These are phyloP conservation scores for Andrena bucephala DNA, from an alignment of 2,888 invertebrate species.

Conservation along the genomic window DNA sequence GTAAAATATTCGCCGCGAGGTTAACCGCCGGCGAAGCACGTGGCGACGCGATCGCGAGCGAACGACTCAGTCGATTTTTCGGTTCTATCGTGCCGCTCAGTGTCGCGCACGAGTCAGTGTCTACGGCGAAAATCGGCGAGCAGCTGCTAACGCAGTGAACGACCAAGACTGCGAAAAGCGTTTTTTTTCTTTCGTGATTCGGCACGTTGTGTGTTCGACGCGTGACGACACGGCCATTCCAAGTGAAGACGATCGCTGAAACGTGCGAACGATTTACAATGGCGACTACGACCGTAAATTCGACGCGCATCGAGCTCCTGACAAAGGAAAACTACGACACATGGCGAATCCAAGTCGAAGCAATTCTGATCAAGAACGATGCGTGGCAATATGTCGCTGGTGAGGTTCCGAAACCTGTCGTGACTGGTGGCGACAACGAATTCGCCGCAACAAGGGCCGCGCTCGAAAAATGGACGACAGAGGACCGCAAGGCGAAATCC, in stretches of 20 bases:
- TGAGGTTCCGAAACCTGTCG: neutral
- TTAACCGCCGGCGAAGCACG: too few species aligned
- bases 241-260: too few species aligned
- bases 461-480: neutral
- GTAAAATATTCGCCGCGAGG: too few species aligned
- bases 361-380: constrained; percentile 4
- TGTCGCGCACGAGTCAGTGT: neutral
- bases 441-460: neutral
- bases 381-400: constrained; percentile 10
- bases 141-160: too few species aligned
- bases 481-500: constrained; percentile 12
- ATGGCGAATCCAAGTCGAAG: constrained; percentile 16
- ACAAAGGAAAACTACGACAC: constrained; percentile 11
- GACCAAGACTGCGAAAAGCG: too few species aligned
- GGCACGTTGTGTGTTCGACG: too few species aligned
- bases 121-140: neutral
- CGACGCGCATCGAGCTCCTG: neutral
- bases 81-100: neutral
- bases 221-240: too few species aligned
- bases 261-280: too few species aligned
- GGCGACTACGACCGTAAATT: neutral
- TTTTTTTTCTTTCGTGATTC: too few species aligned
- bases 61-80: neutral
- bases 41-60: neutral
- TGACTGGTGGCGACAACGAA: neutral